Evolutionary conservation across 2,113 vertebrate genomes (phyloP).

Genomic region (Urocolius indicus): DNA sequence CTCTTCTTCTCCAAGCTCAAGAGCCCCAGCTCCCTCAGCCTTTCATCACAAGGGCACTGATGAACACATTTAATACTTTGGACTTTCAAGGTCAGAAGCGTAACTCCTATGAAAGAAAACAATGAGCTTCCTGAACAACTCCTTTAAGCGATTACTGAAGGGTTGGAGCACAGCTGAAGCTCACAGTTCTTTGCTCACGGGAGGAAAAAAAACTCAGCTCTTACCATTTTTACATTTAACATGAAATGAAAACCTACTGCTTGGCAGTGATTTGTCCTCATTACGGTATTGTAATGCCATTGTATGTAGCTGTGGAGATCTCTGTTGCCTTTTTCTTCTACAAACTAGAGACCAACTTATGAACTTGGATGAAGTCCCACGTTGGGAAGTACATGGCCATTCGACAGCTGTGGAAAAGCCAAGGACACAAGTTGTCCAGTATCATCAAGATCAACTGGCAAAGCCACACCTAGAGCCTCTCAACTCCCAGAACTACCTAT

Average conservation of each 20-base stretch:
- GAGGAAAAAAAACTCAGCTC: background rate
- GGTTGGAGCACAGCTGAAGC: background rate
- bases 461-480: background rate
- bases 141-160: background rate
- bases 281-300: background rate
- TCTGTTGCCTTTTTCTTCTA: background rate
- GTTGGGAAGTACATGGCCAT: rapidly evolving
- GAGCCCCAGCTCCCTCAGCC: no score
- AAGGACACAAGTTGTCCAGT: background rate
- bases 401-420: background rate
- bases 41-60: no score
- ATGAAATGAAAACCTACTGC: background rate
- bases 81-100: background rate
- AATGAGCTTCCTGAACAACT: background rate
- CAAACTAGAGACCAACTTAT: background rate
- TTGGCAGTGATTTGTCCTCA: background rate
- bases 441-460: background rate
- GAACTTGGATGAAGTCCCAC: background rate
- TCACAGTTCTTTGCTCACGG: background rate
- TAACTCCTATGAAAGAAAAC: background rate
- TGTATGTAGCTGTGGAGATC: background rate
- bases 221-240: background rate
- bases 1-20: no score
- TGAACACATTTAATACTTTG: background rate
- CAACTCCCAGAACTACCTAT: background rate